Evolutionary conservation across 2,113 vertebrate species (phyloP).

Genomic region (Brachyhypopomus occidentalis): DNA sequence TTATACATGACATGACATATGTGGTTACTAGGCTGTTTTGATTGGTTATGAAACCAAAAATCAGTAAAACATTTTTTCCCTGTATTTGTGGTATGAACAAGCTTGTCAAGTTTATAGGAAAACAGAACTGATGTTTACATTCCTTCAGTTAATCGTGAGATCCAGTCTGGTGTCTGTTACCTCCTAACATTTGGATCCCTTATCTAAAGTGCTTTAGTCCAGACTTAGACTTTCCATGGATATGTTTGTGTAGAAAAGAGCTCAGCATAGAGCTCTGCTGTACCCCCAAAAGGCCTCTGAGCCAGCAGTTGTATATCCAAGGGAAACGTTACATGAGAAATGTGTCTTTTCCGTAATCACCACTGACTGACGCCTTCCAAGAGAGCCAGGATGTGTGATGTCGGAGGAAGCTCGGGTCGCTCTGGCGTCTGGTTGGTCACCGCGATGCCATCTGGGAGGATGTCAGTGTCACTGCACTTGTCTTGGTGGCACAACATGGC

Average conservation of each 20-base stretch:
- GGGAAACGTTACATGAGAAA: slow-evolving; percentile 6
- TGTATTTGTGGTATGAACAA: background rate
- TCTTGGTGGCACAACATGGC: background rate
- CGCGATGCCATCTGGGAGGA: slow-evolving; percentile 41
- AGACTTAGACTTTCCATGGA: background rate
- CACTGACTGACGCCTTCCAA: background rate
- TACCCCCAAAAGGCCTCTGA: background rate
- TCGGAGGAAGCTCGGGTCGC: slow-evolving; percentile 47
- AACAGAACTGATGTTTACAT: slow-evolving; percentile 5
- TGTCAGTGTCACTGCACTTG: slow-evolving; percentile 17
- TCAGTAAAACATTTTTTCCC: background rate
- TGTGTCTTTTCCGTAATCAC: background rate
- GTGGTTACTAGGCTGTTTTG: background rate
- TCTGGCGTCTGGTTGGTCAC: slow-evolving; percentile 16
- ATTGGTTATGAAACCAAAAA: background rate
- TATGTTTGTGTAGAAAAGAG: background rate
- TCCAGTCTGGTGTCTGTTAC: background rate
- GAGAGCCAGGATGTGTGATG: slow-evolving; percentile 28
- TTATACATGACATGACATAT: background rate
- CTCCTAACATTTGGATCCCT: background rate
- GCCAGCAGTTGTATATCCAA: background rate
- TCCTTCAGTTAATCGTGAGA: background rate
- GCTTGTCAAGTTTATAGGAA: background rate
- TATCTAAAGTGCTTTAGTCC: slow-evolving; percentile 6
- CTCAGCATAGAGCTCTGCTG: background rate